Base-by-base conservation (phyloP, 2,113 vertebrate genomes). In the Lipotes vexillifer region DNA sequence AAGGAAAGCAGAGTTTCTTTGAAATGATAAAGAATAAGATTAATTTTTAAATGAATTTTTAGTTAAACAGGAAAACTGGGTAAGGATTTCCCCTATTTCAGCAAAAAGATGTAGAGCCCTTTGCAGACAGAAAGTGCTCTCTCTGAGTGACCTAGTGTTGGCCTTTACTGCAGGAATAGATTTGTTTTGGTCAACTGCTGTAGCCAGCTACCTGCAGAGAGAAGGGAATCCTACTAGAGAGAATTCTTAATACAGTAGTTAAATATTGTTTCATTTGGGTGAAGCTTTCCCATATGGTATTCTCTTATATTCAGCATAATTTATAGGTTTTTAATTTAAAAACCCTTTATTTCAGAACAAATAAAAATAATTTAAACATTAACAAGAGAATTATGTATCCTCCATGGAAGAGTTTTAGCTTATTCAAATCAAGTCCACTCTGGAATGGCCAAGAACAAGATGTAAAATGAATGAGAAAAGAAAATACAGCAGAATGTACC, bases 161-260 rank as follows among this genome's bases (percentile, higher is more conserved):
- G 99, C 99, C 99, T 99, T 98, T 97, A 98, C 98, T 98, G 98
- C 97, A 98, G 98, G 99, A 99, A 99, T 99, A 99, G 99, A 99
- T 99, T 99, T 99, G 99, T 99, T 99, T 99, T 99, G 98, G 97
- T 98, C 99, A 99, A 99, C 99, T 98, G 98, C 98, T 99, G 94
- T 97, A 98, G 98, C 98, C 98, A 99, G 98, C 98, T 98, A 99
- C 99, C 99, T 99, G 99, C 99, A 98, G 99, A 99, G 99, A 99
- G 98, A 98, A 99, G 98, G 99, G 98, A 99, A 99, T 99, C 98
- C 98, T 98, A 98, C 97, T 98, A 98, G 98, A 98, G 97, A 98
- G 98, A 99, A 98, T 98, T 98, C 98, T 97, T 97, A 97, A 94
- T 93, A 98, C 93, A 97, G 98, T 96, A 98, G 95, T 98, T 98